Evolutionary conservation across 2,797 vertebrate genomes (phyloP), one percentile per base, ranked within the genome.

Genomic region (Sebastes taczanowskii): DNA sequence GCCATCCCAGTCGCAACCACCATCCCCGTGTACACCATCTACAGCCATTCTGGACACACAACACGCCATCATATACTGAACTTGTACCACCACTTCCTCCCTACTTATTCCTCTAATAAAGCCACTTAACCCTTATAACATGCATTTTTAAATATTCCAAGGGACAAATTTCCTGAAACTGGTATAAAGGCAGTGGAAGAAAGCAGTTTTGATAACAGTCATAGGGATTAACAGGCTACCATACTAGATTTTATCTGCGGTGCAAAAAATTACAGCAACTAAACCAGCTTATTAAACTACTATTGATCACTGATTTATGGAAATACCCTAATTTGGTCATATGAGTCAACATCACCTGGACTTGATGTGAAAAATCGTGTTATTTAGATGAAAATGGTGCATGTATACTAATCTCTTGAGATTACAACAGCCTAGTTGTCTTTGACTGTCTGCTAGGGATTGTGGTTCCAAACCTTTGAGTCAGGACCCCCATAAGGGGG

Each of bases 41-140:
- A 98, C 97, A 96, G 98, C 98, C 98, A 99, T 99, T 97, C 98
- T 99, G 95, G 91, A 97, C 85, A 97, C 93, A 96, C 95, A 95
- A 95, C 91, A 88, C 66, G 82, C 34, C 64, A 66, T 62, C 84
- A 94, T 69, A 74, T 63, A 56, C 71, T 84, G 25, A 81, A 81
- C 71, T 61, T 68, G 27, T 32, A 60, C 30, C 5, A 30, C 5
- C 3, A 49, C 23, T 7, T 29, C 49, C 25, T 14, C 10, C 7
- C 22, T 34, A 5, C 4, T 14, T 56, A 4, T 53, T 5, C 8
- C 20, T 32, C 3, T 22, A 25, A 67, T 18, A 13, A 58, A 7
- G 16, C 3, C 1, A 38, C 22, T 16, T 29, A 56, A 32, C 16
- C 2, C 10, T 25, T 25, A 63, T 53, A 2, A 22, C 4, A 34